phyloP scores from a whole-genome alignment of 1,140 invertebrate species.

The Amphibalanus amphitrite region DNA sequence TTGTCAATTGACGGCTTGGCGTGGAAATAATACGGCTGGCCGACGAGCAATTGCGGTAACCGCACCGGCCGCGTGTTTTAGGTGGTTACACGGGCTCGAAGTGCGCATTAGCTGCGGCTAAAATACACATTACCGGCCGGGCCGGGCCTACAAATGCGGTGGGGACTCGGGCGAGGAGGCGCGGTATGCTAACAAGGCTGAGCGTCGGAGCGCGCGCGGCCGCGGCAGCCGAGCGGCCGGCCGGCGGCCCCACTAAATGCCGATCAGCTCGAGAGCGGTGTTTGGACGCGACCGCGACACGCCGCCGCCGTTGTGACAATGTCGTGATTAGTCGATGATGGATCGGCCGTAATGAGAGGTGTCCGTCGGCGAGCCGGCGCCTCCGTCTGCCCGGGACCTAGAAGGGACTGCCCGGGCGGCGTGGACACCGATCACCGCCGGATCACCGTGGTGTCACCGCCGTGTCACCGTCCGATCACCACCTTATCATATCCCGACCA shows the following conservation, averaged over 20 bases:
- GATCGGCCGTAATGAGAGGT: not conserved
- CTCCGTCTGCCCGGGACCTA: too few species aligned
- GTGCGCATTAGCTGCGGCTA: not conserved
- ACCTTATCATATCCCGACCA: too few species aligned
- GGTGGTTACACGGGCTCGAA: not conserved
- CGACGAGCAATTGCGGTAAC: not conserved
- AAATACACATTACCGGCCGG: not conserved
- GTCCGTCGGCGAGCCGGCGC: not conserved
- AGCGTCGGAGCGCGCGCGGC: too few species aligned
- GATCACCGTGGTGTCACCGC: too few species aligned
- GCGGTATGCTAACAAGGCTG: not conserved
- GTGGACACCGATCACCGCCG: too few species aligned
- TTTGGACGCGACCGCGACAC: not conserved
- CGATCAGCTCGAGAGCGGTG: not conserved
- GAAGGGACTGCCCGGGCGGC: too few species aligned
- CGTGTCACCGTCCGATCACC: too few species aligned
- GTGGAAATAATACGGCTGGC: not conserved
- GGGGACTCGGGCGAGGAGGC: not conserved
- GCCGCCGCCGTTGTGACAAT: not conserved
- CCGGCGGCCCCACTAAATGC: too few species aligned
- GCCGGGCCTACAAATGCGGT: not conserved
- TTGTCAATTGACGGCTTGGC: not conserved
- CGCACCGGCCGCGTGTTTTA: not conserved
- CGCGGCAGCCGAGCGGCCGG: too few species aligned
- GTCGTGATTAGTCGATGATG: not conserved